Evolutionary conservation across 2,888 invertebrate species (phyloP), one percentile per base, ranked within the genome.

Genomic region (Drosophila longiperda): DNA sequence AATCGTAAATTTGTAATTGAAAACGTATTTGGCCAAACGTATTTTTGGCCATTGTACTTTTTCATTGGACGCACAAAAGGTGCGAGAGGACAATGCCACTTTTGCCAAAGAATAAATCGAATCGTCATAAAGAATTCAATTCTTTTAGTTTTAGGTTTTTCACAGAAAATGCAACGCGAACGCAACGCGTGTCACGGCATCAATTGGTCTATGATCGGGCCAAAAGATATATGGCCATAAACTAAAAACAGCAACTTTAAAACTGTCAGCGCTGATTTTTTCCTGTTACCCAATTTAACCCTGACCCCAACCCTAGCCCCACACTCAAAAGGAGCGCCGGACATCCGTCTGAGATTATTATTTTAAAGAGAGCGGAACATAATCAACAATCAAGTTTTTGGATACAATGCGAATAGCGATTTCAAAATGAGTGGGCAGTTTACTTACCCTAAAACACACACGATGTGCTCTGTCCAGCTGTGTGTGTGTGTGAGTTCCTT

Each of bases 1-100:
- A 80, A 81, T 86, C 89, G 82, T 85, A 88, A 83, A 85, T 83
- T 87, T 79, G 66, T 87, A 87, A 85, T 89, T 89, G 85, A 83
- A 89, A 87, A 87, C 69, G 84, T 70, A 87, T 88, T 84, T 78
- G 73, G 54, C 64, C 64, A 79, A 66, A 62, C 61, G 48, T 15
- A 36, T 29, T 66, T 66, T 66, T 66, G 42, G 63, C 64, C 73
- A 72, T 73, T 73, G 73, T 73, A 45, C 65, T 73, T 73, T 55
- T 15, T 29, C n/a, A 55, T 34, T n/a, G 12, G 29, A 57, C 65
- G 62, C 61, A 76, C 52, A 78, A 58, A 50, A 49, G 54, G 29
- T 45, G 45, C 45, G 45, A 6, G 15, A 34, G 42, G 53, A 66
- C 74, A 74, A 74, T 67, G 60, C 52, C 38, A 63, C 26, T 26